Evolutionary conservation across 1,140 invertebrate genomes (phyloP).

Genomic region (Anoplophora glabripennis): DNA sequence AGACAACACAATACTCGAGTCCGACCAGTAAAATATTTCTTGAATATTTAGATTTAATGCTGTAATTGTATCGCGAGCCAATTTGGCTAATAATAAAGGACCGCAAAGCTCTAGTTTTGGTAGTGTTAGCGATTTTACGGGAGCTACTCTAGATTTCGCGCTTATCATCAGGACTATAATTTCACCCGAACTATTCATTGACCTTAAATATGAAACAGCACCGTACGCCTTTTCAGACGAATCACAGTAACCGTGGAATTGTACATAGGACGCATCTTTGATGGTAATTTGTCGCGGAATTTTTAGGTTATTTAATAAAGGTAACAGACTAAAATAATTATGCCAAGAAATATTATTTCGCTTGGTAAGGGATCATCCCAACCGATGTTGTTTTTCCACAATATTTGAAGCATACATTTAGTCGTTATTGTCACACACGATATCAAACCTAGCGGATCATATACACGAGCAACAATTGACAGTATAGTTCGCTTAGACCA

Average conservation of each 20-base stretch:
- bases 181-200: background rate
- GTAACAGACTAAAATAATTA: background rate
- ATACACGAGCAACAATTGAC: slow-evolving; percentile 34
- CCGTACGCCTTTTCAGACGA: slow-evolving; percentile 26
- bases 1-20: too few species aligned
- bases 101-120: slow-evolving; percentile 32
- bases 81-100: slow-evolving; percentile 22
- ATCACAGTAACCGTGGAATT: slow-evolving; percentile 44
- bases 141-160: slow-evolving; percentile 40
- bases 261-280: background rate
- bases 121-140: slow-evolving; percentile 39
- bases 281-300: slow-evolving; percentile 5
- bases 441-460: slow-evolving; percentile 45
- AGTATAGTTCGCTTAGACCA: slow-evolving; percentile 5
- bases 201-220: slow-evolving; percentile 42
- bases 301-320: background rate
- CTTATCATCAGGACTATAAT: slow-evolving; percentile 10
- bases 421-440: slow-evolving; percentile 41
- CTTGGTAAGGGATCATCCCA: slow-evolving; percentile 47
- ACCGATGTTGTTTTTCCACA: slow-evolving; percentile 36
- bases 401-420: slow-evolving; percentile 46
- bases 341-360: slow-evolving; percentile 14
- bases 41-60: background rate
- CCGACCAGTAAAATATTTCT: too few species aligned
- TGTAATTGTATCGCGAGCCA: too few species aligned